Evolutionary conservation across 2,888 invertebrate genomes (phyloP), one percentile per base, ranked within the genome.

Genomic region (Hermaeophaga mercurialis): DNA sequence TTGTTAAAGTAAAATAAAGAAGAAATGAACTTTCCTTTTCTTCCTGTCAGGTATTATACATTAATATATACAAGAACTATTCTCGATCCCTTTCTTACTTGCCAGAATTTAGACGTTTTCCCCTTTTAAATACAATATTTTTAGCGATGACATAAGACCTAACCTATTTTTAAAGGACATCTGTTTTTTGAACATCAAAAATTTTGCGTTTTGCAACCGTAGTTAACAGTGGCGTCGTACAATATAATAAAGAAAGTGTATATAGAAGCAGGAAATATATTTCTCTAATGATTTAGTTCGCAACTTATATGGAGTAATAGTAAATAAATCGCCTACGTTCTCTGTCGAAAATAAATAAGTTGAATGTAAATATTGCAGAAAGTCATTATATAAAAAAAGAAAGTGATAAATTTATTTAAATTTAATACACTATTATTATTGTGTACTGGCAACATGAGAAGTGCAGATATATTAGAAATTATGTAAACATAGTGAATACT

Each of bases 101-200:
- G n/a, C n/a, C n/a, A n/a, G n/a, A n/a, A n/a, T n/a, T n/a, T n/a
- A n/a, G n/a, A n/a, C n/a, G n/a, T n/a, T n/a, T n/a, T n/a, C n/a
- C n/a, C n/a, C n/a, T n/a, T n/a, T n/a, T n/a, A n/a, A n/a, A n/a
- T n/a, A n/a, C n/a, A 7, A 22, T 59, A 56, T 56, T 53, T 59
- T 59, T 39, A 45, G 56, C 41, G 56, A 53, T 59, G 59, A 59
- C 56, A 47, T 52, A 59, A 34, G 55, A 47, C 47, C 47, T 56
- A 56, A 53, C 53, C 43, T 50, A 49, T 24, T 50, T 54, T 50
- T 39, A 15, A 47, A 26, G 24, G 50, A 44, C 53, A 56, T 55
- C 41, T 59, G 59, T 52, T 55, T 45, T 46, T 47, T 22, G 24
- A 36, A 18, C 5, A 31, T 19, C 22, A n/a, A n/a, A n/a, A n/a